Conservation (phyloP, 2,888 invertebrate genomes). For the Onchidella celtica region DNA sequence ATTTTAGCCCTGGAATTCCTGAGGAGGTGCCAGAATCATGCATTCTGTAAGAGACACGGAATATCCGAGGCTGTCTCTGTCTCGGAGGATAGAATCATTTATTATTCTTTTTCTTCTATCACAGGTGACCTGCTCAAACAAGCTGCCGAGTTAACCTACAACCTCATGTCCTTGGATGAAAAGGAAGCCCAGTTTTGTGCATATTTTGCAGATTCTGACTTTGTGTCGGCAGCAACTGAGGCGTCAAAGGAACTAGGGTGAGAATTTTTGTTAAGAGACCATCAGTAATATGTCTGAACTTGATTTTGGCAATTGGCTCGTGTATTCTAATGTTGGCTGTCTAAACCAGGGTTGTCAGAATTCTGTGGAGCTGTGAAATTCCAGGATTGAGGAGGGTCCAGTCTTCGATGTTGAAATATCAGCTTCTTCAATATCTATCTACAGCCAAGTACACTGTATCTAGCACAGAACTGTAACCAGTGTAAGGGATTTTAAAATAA, state of each 20-base stretch:
- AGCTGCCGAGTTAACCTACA: constrained; percentile 29
- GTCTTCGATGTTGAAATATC: no score
- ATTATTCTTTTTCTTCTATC: background rate
- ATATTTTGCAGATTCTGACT: constrained; percentile 40
- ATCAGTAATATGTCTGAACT: background rate
- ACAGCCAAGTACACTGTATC: no score
- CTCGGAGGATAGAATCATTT: background rate
- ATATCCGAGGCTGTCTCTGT: background rate
- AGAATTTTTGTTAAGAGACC: background rate
- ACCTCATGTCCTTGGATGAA: constrained; percentile 29
- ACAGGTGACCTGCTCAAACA: constrained; percentile 39
- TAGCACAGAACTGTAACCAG: no score
- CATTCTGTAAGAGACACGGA: background rate
- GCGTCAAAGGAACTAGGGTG: constrained; percentile 39
- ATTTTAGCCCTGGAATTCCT: no score
- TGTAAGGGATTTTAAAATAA: no score
- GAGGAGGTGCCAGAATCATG: no score
- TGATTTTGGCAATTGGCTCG: background rate
- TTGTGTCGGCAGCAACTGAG: constrained; percentile 24
- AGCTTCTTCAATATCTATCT: no score
- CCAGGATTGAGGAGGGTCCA: no score
- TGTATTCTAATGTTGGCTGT: no score
- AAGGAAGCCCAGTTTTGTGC: constrained; percentile 22
- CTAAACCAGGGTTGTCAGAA: no score
- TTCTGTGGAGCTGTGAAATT: no score